phyloP scores from a whole-genome alignment of 2,888 invertebrate species.

The Papilio gigon region DNA sequence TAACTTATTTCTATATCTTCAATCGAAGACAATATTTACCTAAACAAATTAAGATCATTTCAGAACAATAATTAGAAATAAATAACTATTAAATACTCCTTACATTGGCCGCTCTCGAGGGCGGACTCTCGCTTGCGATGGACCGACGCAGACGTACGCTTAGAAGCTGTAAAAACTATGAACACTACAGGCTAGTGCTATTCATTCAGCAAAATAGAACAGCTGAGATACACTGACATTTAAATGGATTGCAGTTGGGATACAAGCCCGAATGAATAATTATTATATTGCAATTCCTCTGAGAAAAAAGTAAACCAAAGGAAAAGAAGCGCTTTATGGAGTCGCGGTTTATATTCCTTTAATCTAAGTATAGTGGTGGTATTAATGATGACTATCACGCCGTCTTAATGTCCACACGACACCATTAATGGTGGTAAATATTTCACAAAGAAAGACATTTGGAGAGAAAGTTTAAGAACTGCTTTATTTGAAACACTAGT shows the following conservation, averaged over 20 bases:
- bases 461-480: conserved; percentile 50
- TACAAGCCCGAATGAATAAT: background rate
- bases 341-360: background rate
- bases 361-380: background rate
- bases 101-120: no score
- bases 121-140: no score
- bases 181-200: background rate
- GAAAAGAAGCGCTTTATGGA: background rate
- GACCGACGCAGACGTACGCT: background rate
- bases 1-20: no score
- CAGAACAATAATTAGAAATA: no score
- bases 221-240: background rate
- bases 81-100: no score
- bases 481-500: conserved; percentile 44
- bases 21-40: no score
- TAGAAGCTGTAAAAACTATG: background rate
- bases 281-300: background rate
- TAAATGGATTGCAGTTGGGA: background rate
- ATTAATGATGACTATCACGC: conserved; percentile 49
- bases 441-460: conserved; percentile 58
- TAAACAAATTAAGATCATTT: no score
- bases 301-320: background rate
- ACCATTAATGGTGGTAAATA: conserved; percentile 56
- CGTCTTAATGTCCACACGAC: conserved; percentile 57
- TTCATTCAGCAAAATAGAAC: background rate